Evolutionary conservation across 2,888 invertebrate species (phyloP), one percentile per base, ranked within the genome.

Genomic region (Shargacucullia verbasci): DNA sequence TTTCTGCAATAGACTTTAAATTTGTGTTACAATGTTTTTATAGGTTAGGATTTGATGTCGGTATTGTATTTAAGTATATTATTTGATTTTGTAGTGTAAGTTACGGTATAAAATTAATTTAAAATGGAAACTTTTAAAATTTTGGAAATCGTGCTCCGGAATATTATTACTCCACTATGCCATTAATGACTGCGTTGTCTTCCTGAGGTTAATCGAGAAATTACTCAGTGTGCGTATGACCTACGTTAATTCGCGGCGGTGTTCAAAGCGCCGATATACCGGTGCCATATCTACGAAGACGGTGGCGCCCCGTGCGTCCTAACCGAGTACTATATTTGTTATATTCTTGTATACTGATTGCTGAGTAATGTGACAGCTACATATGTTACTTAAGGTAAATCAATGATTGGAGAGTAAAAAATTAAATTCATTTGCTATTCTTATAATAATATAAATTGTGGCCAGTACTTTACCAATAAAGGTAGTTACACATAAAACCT

Each of bases 231-330:
- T 74, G 59, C 37, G 15, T 20, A 45, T 48, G 43, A 43, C 69
- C 47, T 69, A 45, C 40, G 64, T 64, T 65, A 57, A 59, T 70
- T 78, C 59, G 86, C 87, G 86, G 85, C 81, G 73, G 68, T 73
- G 65, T 68, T 80, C 82, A 83, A 80, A 81, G 80, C 64, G 43
- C 43, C 62, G 63, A 73, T 65, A 70, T 65, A 72, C 70, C 76
- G 54, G 77, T 76, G 78, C 73, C 78, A 82, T 86, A 85, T 68
- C 73, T 48, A 54, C 59, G 57, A 50, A 74, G 78, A 76, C 73
- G 70, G 72, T 74, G 81, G 84, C 83, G 80, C 84, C 81, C 68
- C 59, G 58, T 62, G 63, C 61, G 53, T 44, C 33, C 11, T 43
- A 67, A 59, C 55, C 69, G 47, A 48, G 59, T 57, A 66, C 58